phyloP scores from a whole-genome alignment of 1,140 invertebrate species.

The Caenorhabditis briggsae region DNA sequence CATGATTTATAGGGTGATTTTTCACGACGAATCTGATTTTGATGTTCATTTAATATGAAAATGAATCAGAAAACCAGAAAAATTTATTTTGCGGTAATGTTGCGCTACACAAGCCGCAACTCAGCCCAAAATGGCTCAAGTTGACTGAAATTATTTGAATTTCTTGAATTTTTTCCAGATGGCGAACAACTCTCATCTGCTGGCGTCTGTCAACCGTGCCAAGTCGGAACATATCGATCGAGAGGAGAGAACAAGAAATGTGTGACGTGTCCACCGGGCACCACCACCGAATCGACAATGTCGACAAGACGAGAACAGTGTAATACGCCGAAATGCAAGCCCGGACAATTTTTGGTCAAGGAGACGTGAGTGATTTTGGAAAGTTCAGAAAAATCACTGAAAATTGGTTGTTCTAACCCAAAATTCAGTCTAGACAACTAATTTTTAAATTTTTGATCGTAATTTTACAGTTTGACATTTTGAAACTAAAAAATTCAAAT shows the following conservation, averaged over 20 bases:
- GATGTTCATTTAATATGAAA: no score
- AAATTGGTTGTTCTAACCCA: not conserved
- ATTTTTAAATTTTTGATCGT: no score
- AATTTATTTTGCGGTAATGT: no score
- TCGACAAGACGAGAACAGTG: conserved; percentile 90
- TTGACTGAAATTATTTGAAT: no score
- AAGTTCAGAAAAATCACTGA: not conserved
- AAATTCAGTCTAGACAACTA: not conserved
- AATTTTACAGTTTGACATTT: no score
- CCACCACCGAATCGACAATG: conserved; percentile 88
- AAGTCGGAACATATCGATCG: conserved; percentile 89
- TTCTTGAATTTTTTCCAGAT: conserved; percentile 71
- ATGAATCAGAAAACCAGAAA: no score
- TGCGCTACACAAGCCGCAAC: no score
- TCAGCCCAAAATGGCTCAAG: not conserved
- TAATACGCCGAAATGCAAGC: conserved; percentile 82
- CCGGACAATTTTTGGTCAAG: conserved; percentile 87
- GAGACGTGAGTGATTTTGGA: conserved; percentile 80
- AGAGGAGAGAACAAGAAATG: conserved; percentile 90
- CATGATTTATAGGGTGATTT: no score
- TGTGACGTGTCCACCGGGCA: conserved; percentile 84
- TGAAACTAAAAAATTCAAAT: not conserved
- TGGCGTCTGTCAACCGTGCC: conserved; percentile 92
- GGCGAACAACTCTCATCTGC: conserved; percentile 82
- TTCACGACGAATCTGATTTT: no score